Evolutionary conservation across 2,113 vertebrate genomes (phyloP), one percentile per base, ranked within the genome.

Genomic region (Rhadina sibilatrix): DNA sequence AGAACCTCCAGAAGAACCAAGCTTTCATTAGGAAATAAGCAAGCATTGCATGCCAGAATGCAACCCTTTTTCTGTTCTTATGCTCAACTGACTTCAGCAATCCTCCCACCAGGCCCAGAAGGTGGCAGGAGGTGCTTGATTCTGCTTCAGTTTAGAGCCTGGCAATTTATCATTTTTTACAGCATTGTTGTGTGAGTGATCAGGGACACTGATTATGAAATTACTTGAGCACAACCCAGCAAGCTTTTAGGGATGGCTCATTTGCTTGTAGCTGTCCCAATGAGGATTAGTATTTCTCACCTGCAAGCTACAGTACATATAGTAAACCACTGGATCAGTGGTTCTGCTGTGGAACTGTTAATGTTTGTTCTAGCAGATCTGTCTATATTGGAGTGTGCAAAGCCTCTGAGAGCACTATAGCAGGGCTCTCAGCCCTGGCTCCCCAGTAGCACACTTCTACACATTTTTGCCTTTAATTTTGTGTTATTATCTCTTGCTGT

Each of bases 231-330:
- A 21, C 72, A 86, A 68, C 74, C 37, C 23, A 17, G 79, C 76
- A 88, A 87, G 86, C 83, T 94, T 94, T 96, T 95, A 95, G 93
- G 68, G 82, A 94, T 69, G 94, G 90, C 77, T 97, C 94, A 95
- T 97, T 96, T 97, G 76, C 68, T 94, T 80, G 86, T 90, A 87
- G 95, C 94, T 92, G 84, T 94, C 87, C 95, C 63, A 0, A 6
- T 87, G 96, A 89, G 94, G 91, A 94, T 96, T 94, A 96, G 90
- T 64, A 56, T 91, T 97, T 94, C 86, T 94, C 90, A 88, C 94
- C 91, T 95, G 80, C 83, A 72, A 95, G 94, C 90, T 94, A 57
- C 54, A 72, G 74, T 76, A 87, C 82, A 63, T 95, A 87, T 52
- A 96, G 93, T 94, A 92, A 97, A 91, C 87, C 80, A 80, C 70